Base-by-base conservation (phyloP, 2,888 invertebrate species). In the Nineta flava region DNA sequence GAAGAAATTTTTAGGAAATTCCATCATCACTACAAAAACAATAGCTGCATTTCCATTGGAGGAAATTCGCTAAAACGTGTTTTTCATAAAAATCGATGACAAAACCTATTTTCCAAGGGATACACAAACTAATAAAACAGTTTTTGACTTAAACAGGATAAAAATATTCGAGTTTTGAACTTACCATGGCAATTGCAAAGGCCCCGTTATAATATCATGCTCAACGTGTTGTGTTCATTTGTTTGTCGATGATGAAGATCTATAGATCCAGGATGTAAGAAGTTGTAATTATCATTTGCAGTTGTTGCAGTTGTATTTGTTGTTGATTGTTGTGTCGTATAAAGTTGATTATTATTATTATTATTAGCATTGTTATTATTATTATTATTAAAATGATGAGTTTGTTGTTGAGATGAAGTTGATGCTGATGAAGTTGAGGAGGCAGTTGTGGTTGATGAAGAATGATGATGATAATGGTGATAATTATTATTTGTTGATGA, bases 111-210 rank as follows among this genome's bases (percentile, higher is more conserved):
- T n/a, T n/a, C n/a, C n/a, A n/a, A n/a, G n/a, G n/a, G n/a, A n/a
- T n/a, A n/a, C n/a, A n/a, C n/a, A n/a, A n/a, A n/a, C n/a, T n/a
- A n/a, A n/a, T n/a, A n/a, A n/a, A n/a, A n/a, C n/a, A n/a, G n/a
- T n/a, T n/a, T n/a, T n/a, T n/a, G n/a, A n/a, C n/a, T n/a, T n/a
- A n/a, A n/a, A n/a, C n/a, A n/a, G n/a, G n/a, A n/a, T n/a, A n/a
- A 54, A 54, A 26, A n/a, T 1, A 16, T n/a, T 38, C 12, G 13
- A n/a, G 3, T 35, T 47, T 13, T 16, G n/a, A 5, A 45, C 45
- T 45, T 45, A 49, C 49, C 49, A 49, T 49, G 45, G 49, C 49
- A 49, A 49, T 49, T 45, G 49, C 49, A 45, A 49, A 49, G 48
- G 48, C 48, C 48, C 48, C 48, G 42, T 40, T 45, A 40, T 49